These are phyloP conservation scores for Nebria salina DNA, from an alignment of 2,888 invertebrate genomes.

Conservation along the genomic window DNA sequence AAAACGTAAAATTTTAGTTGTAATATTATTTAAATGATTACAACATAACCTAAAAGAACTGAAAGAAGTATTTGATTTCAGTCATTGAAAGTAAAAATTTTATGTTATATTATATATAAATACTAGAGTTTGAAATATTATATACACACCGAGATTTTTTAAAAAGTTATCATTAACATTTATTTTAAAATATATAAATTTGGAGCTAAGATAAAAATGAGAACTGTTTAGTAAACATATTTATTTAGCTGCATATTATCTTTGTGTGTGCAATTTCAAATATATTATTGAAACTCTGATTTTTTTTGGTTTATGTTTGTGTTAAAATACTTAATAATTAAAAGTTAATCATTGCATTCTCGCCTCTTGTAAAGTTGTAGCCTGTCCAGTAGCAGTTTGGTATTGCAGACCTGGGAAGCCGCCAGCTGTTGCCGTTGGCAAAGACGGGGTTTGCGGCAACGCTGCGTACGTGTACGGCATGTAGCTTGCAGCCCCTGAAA, in stretches of 20 bases:
- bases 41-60: neutral
- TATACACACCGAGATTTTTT: neutral
- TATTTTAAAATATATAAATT: neutral
- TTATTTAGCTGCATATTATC: no score
- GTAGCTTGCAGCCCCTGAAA: slow-evolving; percentile 70
- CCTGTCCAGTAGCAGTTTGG: slow-evolving; percentile 69
- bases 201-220: neutral
- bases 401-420: slow-evolving; percentile 74
- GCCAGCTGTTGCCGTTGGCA: slow-evolving; percentile 64
- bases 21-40: neutral
- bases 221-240: neutral
- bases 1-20: neutral
- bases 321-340: neutral
- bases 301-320: neutral
- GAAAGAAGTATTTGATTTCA: neutral
- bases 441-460: slow-evolving; percentile 70
- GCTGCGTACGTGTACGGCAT: slow-evolving; percentile 79
- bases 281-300: neutral
- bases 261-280: no score
- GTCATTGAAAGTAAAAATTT: neutral
- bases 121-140: no score
- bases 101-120: neutral
- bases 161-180: no score
- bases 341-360: slow-evolving; percentile 72
- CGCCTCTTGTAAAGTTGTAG: slow-evolving; percentile 79